Evolutionary conservation across 2,113 vertebrate species (phyloP), one percentile per base, ranked within the genome.

Genomic region (Nansenia antarctica): DNA sequence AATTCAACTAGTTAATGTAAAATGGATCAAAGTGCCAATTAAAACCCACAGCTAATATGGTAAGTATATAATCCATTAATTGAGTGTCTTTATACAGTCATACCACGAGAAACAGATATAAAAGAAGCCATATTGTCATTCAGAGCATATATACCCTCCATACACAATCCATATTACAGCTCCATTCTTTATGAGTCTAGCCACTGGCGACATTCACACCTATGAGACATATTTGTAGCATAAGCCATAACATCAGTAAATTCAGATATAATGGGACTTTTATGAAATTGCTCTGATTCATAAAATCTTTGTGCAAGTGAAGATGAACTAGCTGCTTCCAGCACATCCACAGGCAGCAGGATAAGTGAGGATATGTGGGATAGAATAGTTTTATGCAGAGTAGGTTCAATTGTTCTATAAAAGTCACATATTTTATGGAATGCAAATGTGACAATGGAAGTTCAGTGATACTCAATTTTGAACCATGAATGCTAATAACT

Each of bases 241-340:
- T 72, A 77, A 81, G 75, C 73, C 78, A 65, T 75, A 85, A 82
- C 81, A 77, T 80, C 81, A 74, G 77, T 83, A 80, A 85, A 86
- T 84, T 86, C 72, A 82, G 81, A 85, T 73, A 68, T 83, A 88
- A 74, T 79, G 77, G 68, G 77, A 86, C 81, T 83, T 84, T 82
- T 80, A 85, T 87, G 80, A 86, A 88, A 88, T 85, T 77, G 77
- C 80, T 73, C 62, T 72, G 74, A 84, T 81, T 80, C 58, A 76
- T 78, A 73, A 85, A 72, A 83, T 82, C 55, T 55, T 69, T 45
- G n/a, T n/a, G 34, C 65, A 66, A 73, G 67, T 74, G 79, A 74
- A 81, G 78, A 84, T 74, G 70, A 70, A 72, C 69, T 30, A 62
- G 53, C 69, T 70, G 77, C 71, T 85, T 35, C 62, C 26, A 68